Evolutionary conservation across 2,113 vertebrate genomes (phyloP), one percentile per base, ranked within the genome.

Genomic region (Crotalus horridus): DNA sequence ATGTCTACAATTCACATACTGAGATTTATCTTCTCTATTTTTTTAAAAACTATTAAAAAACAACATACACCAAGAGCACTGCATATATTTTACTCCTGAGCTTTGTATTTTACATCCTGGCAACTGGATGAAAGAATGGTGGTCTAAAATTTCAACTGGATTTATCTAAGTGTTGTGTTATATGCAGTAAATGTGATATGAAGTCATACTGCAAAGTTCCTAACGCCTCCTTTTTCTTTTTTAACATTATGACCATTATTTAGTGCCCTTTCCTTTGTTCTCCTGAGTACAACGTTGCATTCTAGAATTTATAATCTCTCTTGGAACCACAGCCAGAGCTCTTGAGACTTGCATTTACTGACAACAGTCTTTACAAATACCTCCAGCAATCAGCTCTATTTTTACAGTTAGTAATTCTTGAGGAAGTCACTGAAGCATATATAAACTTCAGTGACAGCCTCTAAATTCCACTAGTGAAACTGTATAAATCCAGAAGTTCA

Each of bases 321-420:
- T 94, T 95, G 94, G 87, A 87, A 91, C 91, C 94, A 93, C 48
- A 92, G 94, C 53, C 81, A 86, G 89, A 94, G 61, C 46, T 96
- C 93, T 95, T 58, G 93, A 54, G 6, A 89, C 94, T 93, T 95
- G 95, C 91, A 95, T 96, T 97, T 95, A 95, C 93, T 95, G 93
- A 90, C 91, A 93, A 91, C 89, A 93, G 92, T 61, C 33, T 88
- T 96, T 95, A 94, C 87, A 96, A 94, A 95, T 90, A 88, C 94
- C 89, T 91, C 88, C 91, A 21, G 85, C 43, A 43, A 64, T 91
- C 94, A 92, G 0, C 0, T 92, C 90, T 93, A 93, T 95, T 53
- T 87, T 95, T n/a, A 58, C 85, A 94, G 92, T 81, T 95, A 91
- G 91, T 94, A 53, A 33, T 1, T 0, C 58, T 95, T 95, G 91